Base-by-base conservation (phyloP, 2,888 invertebrate species). In the Nomada goodeniana region DNA sequence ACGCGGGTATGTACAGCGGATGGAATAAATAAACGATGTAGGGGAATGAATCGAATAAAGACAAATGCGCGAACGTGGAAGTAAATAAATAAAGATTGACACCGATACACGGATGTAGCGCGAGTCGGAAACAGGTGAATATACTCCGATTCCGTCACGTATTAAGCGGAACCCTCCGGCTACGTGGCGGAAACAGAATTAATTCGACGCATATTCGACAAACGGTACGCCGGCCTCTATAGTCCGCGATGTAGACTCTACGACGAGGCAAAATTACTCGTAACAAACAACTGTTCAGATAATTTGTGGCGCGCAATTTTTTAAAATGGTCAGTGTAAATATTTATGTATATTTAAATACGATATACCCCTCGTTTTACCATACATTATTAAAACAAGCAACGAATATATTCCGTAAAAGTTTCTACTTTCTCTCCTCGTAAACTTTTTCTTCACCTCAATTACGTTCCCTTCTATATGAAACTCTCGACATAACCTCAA, bases 81-180 rank as follows among this genome's bases (percentile, higher is more conserved):
- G 50, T 23, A 29, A 65, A 52, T 65, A 65, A 65, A 50, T 65
- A 52, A 64, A 50, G 23, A 29, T 50, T 15, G 50, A 52, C 50
- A 64, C 10, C 26, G 18, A 64, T 29, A 52, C 18, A n/a, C 42
- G 60, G 26, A 47, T 20, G 11, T n/a, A 23, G 20, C 18, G 10
- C 9, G 11, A 20, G 20, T 23, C 23, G 65, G 36, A n/a, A n/a
- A 15, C 36, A 67, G 52, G 36, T 67, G 53, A n/a, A 67, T 5
- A 64, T 52, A 52, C 64, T 7, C 47, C 47, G 10, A 47, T 47
- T 47, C 47, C 23, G 23, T 20, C 3, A 26, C 26, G 36, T 53
- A 36, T 53, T 67, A 53, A 53, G 52, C 65, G 36, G 26, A 29
- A 20, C 29, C 47, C 64, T 18, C 26, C 23, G 50, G 64, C 64